Evolutionary conservation across 1,140 invertebrate species (phyloP), one percentile per base, ranked within the genome.

Genomic region (Monomorium pharaonis): DNA sequence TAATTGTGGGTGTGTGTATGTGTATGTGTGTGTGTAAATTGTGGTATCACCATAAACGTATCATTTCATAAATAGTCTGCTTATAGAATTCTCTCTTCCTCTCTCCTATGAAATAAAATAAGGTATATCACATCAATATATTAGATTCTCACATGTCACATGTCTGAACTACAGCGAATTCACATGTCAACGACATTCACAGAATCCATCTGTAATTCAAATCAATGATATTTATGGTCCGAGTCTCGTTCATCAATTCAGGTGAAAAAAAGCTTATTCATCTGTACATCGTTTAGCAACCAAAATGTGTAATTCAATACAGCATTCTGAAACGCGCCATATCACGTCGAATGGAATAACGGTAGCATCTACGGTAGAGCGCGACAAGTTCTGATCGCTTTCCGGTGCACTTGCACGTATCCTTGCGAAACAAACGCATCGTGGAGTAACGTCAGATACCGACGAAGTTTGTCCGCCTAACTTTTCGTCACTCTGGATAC

Each of bases 351-450:
- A 60, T 4, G 51, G 18, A 81, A 56, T 70, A 69, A 70, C 10
- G 37, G n/a, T 27, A 51, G 12, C 65, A 47, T 60, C 27, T 83
- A 51, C 51, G 37, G 18, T 33, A 42, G 24, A 83, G 44, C 30
- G 54, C 37, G 67, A 83, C 42, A 74, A 83, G 56, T 83, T 83
- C 51, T 70, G 67, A 72, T 80, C 77, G 10, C 10, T 80, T 72
- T 83, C 27, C 67, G 14, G 51, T 42, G 18, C 30, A 56, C 18
- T 24, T 69, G 33, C 37, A 21, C 14, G 67, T 33, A 27, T 65
- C 14, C 21, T 67, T 44, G 21, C 12, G 37, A 44, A 72, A 81
- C 65, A 72, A 81, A 70, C 21, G n/a, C 44, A 2, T 12, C 30
- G 18, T 12, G 2, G 14, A 78, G 76, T 24, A 78, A 78, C 47